Base-by-base conservation (phyloP, 1,140 invertebrate genomes). In the Leptopilina clavipes region DNA sequence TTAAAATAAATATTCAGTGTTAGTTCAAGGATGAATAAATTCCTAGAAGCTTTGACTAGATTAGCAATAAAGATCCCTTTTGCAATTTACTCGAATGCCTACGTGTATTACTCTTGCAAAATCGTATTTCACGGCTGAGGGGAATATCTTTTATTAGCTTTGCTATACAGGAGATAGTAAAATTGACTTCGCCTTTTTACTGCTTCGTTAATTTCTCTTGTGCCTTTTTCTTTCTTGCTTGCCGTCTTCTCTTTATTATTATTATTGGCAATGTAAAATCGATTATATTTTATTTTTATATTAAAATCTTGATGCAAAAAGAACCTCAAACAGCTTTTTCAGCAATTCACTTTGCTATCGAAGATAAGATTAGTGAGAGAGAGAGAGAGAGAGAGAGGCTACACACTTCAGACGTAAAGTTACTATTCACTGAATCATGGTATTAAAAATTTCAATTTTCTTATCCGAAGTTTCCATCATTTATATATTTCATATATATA, bases 71-170 rank as follows among this genome's bases (percentile, higher is more conserved):
- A 65, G 22, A 65, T 65, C 59, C 11, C 56, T 25, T 40, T 65
- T 22, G 19, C 19, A 56, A 25, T 56, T 25, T 56, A 56, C 54
- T 59, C 44, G 14, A 45, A 45, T 45, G 14, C 44, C n/a, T n/a
- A 52, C n/a, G 48, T 52, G 17, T 52, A 52, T 45, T 65, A 65
- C 25, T 65, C 19, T 65, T 14, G 12, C 19, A 31, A 31, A 65
- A 65, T 12, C 14, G 22, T 65, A n/a, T 31, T 37, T 65, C 59
- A 65, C 59, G 12, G 59, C n/a, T 52, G 48, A 17, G 3, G 59
- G 59, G 14, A 37, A 65, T 65, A 37, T 31, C 59, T n/a, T 65
- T 65, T 65, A 65, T 65, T 65, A 31, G 22, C 22, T n/a, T 65
- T 31, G 19, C 22, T 65, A 25, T 17, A n/a, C 14, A 17, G 48